Evolutionary conservation across 1,140 invertebrate species (phyloP), one percentile per base, ranked within the genome.

Genomic region (Eurosta solidaginis): DNA sequence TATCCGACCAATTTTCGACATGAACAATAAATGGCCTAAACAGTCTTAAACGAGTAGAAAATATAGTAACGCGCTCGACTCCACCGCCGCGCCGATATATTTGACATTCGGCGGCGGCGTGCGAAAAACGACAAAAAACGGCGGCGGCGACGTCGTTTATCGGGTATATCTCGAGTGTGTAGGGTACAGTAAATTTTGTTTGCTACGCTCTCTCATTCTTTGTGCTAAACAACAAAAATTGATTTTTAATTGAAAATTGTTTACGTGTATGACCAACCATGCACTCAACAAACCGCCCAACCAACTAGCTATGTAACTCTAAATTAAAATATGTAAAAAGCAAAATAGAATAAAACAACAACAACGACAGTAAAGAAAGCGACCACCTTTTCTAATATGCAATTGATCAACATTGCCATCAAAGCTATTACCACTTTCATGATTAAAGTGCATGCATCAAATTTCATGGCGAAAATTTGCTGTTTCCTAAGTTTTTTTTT

Each of bases 231-330:
- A 40, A 68, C 59, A 68, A 68, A 68, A 68, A 68, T 40, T 36
- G 29, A 68, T 68, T 68, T 68, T 68, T 68, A 68, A 68, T 68
- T 68, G 59, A 68, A 42, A 68, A 68, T 68, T 68, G 59, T 68
- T 68, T 68, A 17, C 59, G 22, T 12, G n/a, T 33, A 68, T 20
- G 59, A 40, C 59, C 29, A 68, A 68, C 33, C 59, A 22, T 33
- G 22, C 59, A 68, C 14, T 7, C 59, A 40, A 47, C 2, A 29
- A 20, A 9, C 4, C 33, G 12, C 7, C 5, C 59, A 22, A 68
- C 10, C 59, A 2, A 68, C 33, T 68, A 68, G 25, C 14, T 6
- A 20, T 33, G 27, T 14, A 47, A 14, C 3, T 17, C 54, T 52
- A 22, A 52, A 52, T 4, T 52, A 25, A 52, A 52, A 25, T 22